Evolutionary conservation across 1,140 invertebrate species (phyloP), one percentile per base, ranked within the genome.

Genomic region (Geopemphigus sp.): DNA sequence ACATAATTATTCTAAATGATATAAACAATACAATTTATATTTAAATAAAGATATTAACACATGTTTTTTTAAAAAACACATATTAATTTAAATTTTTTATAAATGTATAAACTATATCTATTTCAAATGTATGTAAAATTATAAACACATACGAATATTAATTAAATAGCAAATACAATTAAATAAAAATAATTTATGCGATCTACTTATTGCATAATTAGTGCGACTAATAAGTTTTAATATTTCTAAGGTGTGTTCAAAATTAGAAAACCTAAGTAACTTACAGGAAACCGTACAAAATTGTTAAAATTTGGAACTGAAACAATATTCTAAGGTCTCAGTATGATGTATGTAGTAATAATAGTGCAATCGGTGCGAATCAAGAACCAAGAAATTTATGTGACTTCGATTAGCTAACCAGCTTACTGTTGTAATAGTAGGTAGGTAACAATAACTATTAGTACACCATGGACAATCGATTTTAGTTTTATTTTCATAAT

Each of bases 381-480:
- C 39, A 22, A 24, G 39, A 64, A 68, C 64, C 12, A 0, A 73
- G 0, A 26, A 64, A 56, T 70, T 70, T 12, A 26, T 50, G 47
- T 47, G 47, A 53, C 45, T 70, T 70, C 54, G 54, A 73, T 73
- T 24, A 73, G 54, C 54, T 54, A 56, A 50, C 26, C 70, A 15
- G 70, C 70, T 56, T 54, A 17, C 50, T 26, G 50, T n/a, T 19
- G 29, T 39, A 64, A 64, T 64, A 64, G 19, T 22, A 64, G 32
- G 32, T 39, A 39, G 32, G 8, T 8, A 39, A 39, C 32, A 39
- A 39, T 39, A 29, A 56, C 32, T 56, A 73, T 73, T 73, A 54
- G 70, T 24, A 54, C 26, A 73, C 53, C 50, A 17, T 73, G 50
- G n/a, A 73, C 50, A 73, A 73, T 72, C 50, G 68, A 72, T 72